Conservation (phyloP, 2,113 vertebrate species). For the Ceyx melanurus region DNA sequence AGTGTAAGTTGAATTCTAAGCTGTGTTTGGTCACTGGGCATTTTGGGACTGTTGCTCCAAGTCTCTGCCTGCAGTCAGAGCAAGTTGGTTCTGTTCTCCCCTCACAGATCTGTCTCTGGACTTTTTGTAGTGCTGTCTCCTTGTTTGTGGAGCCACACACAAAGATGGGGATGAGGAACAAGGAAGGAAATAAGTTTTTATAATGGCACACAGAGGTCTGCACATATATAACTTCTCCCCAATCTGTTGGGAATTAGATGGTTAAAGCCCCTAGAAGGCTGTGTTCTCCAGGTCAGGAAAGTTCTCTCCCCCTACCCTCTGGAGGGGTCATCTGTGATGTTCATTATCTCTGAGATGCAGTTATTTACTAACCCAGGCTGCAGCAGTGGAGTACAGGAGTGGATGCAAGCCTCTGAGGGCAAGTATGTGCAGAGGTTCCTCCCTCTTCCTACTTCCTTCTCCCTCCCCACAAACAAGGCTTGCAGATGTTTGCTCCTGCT, state of each 20-base stretch:
- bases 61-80: not conserved
- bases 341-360: conserved; percentile 45
- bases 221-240: not conserved
- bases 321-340: conserved; percentile 27
- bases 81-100: not conserved
- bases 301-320: not conserved
- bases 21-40: accelerated
- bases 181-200: not conserved
- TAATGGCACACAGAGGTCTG: not conserved
- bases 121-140: not conserved
- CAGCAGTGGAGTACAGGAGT: conserved; percentile 48
- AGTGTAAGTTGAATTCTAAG: not conserved
- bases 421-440: conserved; percentile 48
- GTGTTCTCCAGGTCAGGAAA: not conserved
- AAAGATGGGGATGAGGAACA: not conserved
- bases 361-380: conserved; percentile 56
- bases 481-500: conserved; percentile 59
- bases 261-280: not conserved
- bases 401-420: conserved; percentile 25
- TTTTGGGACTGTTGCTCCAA: not conserved
- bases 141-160: not conserved
- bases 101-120: not conserved
- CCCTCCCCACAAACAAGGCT: not conserved
- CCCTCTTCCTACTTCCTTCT: conserved; percentile 27
- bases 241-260: not conserved